A percentile compares a stretch with the other conserved stretches of the same genome.
phyloP scores from a whole-genome alignment of 2,797 vertebrate species.

The Moxostoma hubbsi region DNA sequence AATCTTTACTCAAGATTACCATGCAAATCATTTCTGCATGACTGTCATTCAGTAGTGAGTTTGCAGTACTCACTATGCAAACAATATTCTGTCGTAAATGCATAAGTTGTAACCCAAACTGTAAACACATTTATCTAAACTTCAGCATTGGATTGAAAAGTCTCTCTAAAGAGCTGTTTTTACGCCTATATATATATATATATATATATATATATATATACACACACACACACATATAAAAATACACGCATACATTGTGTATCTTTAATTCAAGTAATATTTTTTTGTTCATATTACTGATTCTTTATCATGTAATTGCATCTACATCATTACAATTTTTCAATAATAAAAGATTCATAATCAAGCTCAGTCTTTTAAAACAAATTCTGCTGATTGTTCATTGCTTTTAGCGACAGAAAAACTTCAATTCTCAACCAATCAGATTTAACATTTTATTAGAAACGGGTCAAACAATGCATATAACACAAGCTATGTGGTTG shows the following conservation, averaged over 20 bases:
- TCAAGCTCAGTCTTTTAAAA: not conserved
- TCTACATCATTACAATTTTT: not conserved
- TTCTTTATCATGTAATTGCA: not conserved
- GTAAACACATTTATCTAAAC: slow-evolving; percentile 6
- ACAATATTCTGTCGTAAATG: not conserved
- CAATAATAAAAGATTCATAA: slow-evolving; percentile 22
- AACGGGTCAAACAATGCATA: slow-evolving; percentile 30
- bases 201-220: slow-evolving; percentile 10
- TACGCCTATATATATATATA: not conserved
- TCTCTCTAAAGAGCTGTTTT: not conserved
- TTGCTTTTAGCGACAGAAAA: not conserved
- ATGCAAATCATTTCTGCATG: slow-evolving; percentile 19
- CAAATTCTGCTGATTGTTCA: not conserved
- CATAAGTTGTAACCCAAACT: not conserved
- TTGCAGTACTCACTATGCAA: not conserved
- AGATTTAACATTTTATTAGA: slow-evolving; percentile 55
- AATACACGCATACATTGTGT: not conserved
- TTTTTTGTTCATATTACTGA: not conserved
- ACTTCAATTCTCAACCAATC: not conserved
- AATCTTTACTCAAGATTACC: not conserved
- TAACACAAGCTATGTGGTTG: slow-evolving; percentile 29
- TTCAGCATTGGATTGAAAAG: not conserved
- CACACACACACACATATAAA: too few relatives aligned
- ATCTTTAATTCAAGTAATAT: not conserved
- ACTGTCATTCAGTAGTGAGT: slow-evolving; percentile 2